Conservation (phyloP, 2,888 invertebrate species). For the Onthophagus sagittarius region DNA sequence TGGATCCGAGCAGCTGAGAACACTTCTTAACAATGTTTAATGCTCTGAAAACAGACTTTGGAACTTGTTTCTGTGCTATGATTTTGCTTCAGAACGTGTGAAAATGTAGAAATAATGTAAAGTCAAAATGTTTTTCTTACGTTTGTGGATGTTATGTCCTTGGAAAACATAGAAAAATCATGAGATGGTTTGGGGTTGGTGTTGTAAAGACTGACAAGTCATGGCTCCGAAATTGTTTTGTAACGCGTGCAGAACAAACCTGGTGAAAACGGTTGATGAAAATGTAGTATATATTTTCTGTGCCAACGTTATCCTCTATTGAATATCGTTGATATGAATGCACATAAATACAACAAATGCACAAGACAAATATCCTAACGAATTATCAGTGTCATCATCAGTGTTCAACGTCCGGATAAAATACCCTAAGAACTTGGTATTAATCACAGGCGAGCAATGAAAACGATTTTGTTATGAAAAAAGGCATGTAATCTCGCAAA, state of each 20-base stretch:
- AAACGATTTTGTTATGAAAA: constrained; percentile 13
- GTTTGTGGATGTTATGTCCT: no score
- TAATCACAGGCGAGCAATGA: constrained; percentile 2
- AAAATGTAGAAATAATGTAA: no score
- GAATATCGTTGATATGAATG: constrained; percentile 18
- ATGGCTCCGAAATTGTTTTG: not conserved
- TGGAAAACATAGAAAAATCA: no score
- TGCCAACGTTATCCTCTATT: constrained; percentile 33
- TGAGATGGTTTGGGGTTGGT: no score
- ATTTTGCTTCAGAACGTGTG: no score
- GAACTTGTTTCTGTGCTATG: no score
- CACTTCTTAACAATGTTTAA: no score
- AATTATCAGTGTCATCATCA: no score
- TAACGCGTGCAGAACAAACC: constrained; percentile 16
- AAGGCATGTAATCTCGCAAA: constrained; percentile 16
- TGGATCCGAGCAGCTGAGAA: no score
- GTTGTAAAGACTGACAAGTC: no score
- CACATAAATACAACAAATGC: constrained; percentile 14
- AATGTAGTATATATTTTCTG: constrained; percentile 29
- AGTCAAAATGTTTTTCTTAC: no score
- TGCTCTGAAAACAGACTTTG: no score
- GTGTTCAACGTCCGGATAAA: constrained; percentile 1
- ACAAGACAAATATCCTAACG: constrained; percentile 14
- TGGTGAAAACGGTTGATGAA: constrained; percentile 21
- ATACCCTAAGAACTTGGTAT: constrained; percentile 3